phyloP scores from a whole-genome alignment of 92 coral and sea anemone genomes.

The Muricea muricata region DNA sequence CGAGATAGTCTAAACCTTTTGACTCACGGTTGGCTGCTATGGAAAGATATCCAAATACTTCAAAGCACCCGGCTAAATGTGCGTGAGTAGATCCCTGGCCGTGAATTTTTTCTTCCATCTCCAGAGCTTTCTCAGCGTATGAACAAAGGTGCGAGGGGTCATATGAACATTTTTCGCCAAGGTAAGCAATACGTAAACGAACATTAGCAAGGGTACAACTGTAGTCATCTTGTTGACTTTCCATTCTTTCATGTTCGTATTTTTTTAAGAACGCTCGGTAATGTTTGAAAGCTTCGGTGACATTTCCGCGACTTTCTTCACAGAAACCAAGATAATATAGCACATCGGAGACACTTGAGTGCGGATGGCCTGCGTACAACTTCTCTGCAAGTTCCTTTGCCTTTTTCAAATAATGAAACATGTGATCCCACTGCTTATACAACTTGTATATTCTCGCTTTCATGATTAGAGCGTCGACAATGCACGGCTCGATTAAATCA shows the following conservation, averaged over 20 bases:
- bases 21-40: background rate
- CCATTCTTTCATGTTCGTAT: constrained; percentile 15
- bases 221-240: background rate
- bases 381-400: constrained; percentile 20
- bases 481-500: constrained; percentile 17
- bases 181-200: constrained; percentile 17
- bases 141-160: background rate
- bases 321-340: constrained; percentile 3
- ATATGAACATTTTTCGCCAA: background rate
- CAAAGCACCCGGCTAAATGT: constrained; percentile 20
- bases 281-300: background rate
- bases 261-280: constrained; percentile 30
- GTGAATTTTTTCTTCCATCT: constrained; percentile 29
- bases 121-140: constrained; percentile 12
- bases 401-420: background rate
- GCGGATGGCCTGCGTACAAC: constrained; percentile 7
- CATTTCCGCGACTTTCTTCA: constrained; percentile 22
- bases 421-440: constrained; percentile 23
- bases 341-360: constrained; percentile 17
- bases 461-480: constrained; percentile 23
- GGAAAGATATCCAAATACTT: constrained; percentile 1
- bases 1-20: constrained; percentile 23
- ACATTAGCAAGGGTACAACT: constrained; percentile 5
- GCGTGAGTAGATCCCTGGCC: constrained; percentile 19
- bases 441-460: constrained; percentile 22